A percentile compares a stretch with the other conserved stretches of the same genome.
Conservation (phyloP, 2,888 invertebrate genomes). For the Coleophora deauratella region DNA sequence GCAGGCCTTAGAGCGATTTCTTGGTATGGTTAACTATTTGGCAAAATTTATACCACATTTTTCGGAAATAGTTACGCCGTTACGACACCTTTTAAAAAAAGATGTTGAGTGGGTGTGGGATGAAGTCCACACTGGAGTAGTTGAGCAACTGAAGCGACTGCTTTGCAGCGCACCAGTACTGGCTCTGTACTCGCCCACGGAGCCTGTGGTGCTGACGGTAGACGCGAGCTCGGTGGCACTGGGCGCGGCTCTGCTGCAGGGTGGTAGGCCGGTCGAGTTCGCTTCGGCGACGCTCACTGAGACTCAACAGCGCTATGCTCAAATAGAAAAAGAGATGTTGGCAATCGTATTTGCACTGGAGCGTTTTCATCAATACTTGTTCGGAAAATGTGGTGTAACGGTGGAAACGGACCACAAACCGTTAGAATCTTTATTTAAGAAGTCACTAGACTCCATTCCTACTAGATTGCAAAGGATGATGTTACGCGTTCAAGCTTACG, state of each 20-base stretch:
- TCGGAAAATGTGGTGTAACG: no score
- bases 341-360: no score
- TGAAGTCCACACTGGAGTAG: slow-evolving; percentile 1
- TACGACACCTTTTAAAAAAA: slow-evolving; percentile 9
- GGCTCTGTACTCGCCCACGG: slow-evolving; percentile 7
- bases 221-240: no score
- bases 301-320: no score
- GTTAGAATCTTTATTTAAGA: slow-evolving; percentile 18
- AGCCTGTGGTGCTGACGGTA: slow-evolving; percentile 18
- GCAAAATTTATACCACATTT: no score
- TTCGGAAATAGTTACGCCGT: no score
- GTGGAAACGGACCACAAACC: slow-evolving; percentile 24
- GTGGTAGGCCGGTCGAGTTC: slow-evolving; percentile 13
- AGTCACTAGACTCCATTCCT: slow-evolving; percentile 15
- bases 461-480: slow-evolving; percentile 22
- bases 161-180: slow-evolving; percentile 11
- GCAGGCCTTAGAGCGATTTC: slow-evolving; percentile 7
- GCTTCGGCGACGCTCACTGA: no score
- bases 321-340: no score
- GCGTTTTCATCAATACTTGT: no score
- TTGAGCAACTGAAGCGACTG: slow-evolving; percentile 1
- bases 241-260: slow-evolving; percentile 17
- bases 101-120: slow-evolving; percentile 8
- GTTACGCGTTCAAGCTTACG: slow-evolving; percentile 18
- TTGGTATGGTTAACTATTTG: slow-evolving; percentile 12